Evolutionary conservation across 2,888 invertebrate species (phyloP).

Genomic region (Troides helena): DNA sequence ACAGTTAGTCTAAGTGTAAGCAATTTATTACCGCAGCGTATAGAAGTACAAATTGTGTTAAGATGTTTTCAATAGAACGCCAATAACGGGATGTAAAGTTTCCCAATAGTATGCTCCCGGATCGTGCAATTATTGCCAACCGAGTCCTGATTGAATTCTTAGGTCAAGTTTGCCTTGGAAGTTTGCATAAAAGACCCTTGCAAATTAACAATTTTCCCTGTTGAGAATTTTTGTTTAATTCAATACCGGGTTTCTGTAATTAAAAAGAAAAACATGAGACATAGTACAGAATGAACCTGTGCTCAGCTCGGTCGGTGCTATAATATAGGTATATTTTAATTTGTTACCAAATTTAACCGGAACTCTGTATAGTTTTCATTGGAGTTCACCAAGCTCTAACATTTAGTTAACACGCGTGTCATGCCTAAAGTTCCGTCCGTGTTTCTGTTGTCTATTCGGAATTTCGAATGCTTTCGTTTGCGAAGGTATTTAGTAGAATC

Average conservation of each 20-base stretch:
- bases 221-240: conserved; percentile 49
- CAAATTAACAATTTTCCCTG: conserved; percentile 60
- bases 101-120: conserved; percentile 65
- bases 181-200: conserved; percentile 68
- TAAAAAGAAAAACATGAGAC: conserved; percentile 45
- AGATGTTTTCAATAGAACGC: conserved; percentile 74
- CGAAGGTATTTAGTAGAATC: conserved; percentile 73
- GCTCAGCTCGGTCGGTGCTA: conserved; percentile 36
- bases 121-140: conserved; percentile 72
- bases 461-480: conserved; percentile 77
- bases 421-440: conserved; percentile 73
- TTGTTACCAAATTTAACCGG: conserved; percentile 51
- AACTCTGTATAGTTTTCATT: conserved; percentile 54
- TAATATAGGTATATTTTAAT: conserved; percentile 50
- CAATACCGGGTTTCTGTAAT: conserved; percentile 46
- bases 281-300: conserved; percentile 13
- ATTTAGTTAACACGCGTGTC: conserved; percentile 75
- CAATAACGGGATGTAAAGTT: conserved; percentile 72
- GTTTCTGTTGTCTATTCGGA: conserved; percentile 71
- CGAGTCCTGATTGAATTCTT: conserved; percentile 75
- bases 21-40: conserved; percentile 66
- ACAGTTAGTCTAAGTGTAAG: too few species aligned
- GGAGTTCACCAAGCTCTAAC: conserved; percentile 69
- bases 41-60: conserved; percentile 63
- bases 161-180: conserved; percentile 68